These are phyloP conservation scores for Daubentonia madagascariensis DNA, from an alignment of 2,113 vertebrate genomes.

Conservation along the genomic window DNA sequence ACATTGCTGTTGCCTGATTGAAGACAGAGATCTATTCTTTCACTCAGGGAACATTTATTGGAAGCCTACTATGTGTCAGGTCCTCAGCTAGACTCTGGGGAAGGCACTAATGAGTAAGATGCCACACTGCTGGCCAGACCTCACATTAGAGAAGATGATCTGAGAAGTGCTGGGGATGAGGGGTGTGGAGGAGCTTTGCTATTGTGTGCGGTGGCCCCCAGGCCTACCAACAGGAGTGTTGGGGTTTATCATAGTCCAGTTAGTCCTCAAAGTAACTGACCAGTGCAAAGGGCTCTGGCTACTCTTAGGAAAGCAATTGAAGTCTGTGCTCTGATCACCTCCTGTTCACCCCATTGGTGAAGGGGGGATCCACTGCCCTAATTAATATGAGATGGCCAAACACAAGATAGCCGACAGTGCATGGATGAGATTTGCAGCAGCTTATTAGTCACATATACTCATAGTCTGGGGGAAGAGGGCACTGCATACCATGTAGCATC, in stretches of 20 bases:
- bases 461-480: neutral
- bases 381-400: neutral
- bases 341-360: neutral
- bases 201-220: neutral
- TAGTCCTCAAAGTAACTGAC: neutral
- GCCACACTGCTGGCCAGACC: neutral
- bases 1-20: neutral
- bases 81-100: neutral
- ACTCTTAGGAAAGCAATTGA: neutral
- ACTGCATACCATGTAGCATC: fast-evolving
- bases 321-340: neutral
- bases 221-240: neutral
- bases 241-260: neutral
- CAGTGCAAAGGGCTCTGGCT: neutral
- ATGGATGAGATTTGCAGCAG: neutral
- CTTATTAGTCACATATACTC: neutral
- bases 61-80: conserved; percentile 1
- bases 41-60: neutral
- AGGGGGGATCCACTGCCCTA: neutral
- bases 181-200: neutral
- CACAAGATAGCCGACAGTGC: neutral
- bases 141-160: neutral
- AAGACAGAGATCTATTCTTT: conserved; percentile 55
- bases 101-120: neutral
- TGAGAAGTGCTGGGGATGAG: neutral